Evolutionary conservation across 2,888 invertebrate species (phyloP).

Genomic region (Noctua comes): DNA sequence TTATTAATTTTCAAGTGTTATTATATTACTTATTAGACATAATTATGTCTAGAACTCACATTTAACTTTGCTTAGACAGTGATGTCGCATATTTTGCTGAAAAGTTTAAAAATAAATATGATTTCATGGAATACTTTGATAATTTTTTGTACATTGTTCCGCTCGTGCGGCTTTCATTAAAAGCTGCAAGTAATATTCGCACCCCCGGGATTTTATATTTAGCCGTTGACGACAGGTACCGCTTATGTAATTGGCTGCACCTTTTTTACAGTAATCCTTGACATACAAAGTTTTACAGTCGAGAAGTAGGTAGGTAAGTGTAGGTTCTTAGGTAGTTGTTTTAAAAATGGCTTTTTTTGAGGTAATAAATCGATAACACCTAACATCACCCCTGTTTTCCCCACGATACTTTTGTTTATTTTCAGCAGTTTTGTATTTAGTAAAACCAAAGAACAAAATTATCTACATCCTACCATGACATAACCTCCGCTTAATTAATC

Average conservation of each 20-base stretch:
- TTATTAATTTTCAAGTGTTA: neutral
- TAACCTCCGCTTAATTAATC: neutral
- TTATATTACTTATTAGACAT: neutral
- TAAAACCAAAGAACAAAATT: neutral
- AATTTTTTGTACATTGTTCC: slow-evolving; percentile 31
- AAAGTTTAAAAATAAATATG: slow-evolving; percentile 33
- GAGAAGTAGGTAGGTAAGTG: neutral
- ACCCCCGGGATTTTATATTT: slow-evolving; percentile 1
- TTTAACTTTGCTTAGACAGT: neutral
- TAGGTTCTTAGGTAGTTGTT: neutral
- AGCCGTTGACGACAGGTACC: neutral
- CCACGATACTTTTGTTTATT: neutral
- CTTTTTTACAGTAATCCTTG: neutral
- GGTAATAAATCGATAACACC: neutral
- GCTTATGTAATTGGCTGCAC: neutral
- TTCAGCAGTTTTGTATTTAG: neutral
- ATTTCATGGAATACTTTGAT: slow-evolving; percentile 28
- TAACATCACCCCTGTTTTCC: neutral
- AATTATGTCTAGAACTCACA: neutral
- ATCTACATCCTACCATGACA: neutral
- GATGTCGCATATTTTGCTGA: neutral
- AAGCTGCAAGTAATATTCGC: slow-evolving; percentile 19
- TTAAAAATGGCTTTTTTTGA: neutral
- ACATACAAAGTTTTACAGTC: neutral
- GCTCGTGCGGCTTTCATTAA: slow-evolving; percentile 23